Conservation (phyloP, 2,888 invertebrate genomes). For the Odontocolon sp. region DNA sequence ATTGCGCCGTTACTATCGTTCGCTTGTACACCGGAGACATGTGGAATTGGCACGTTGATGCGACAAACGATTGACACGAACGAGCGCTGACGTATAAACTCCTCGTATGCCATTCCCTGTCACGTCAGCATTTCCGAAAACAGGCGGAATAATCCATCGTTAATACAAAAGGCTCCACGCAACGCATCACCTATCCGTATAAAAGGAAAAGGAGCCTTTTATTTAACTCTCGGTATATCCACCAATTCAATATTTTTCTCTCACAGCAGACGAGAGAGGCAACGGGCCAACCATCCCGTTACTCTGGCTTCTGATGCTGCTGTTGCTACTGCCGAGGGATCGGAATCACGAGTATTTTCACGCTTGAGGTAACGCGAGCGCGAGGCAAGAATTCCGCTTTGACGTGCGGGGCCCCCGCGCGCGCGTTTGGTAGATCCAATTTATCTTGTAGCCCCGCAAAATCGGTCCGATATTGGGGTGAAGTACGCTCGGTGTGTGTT, state of each 20-base stretch:
- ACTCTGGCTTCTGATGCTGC: background rate
- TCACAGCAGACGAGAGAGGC: background rate
- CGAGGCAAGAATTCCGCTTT: conserved; percentile 70
- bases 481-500: conserved; percentile 46
- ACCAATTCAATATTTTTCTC: conserved; percentile 21
- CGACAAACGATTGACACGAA: no score
- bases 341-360: conserved; percentile 68
- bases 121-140: no score
- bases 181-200: no score
- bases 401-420: conserved; percentile 66
- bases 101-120: no score
- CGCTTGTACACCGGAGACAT: no score
- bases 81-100: no score
- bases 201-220: background rate
- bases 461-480: conserved; percentile 61
- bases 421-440: conserved; percentile 68
- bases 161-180: no score
- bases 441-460: conserved; percentile 68
- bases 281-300: background rate
- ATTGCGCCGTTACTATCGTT: no score
- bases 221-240: background rate
- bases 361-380: conserved; percentile 65
- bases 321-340: conserved; percentile 40
- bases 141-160: no score
- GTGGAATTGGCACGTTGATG: no score